Evolutionary conservation across 2,797 vertebrate species (phyloP).

Genomic region (Periophthalmus magnuspinnatus): DNA sequence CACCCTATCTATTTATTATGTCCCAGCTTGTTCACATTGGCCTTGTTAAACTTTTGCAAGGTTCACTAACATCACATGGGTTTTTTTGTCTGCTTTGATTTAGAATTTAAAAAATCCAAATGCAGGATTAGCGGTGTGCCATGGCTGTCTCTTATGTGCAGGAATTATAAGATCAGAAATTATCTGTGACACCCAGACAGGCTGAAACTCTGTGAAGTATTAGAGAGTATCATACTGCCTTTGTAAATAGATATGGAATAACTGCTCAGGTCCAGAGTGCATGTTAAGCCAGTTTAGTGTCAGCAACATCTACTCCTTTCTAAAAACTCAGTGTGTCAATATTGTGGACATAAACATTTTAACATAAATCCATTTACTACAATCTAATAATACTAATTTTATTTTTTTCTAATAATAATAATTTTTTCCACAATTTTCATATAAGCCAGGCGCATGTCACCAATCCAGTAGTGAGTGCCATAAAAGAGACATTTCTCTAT

Average conservation of each 20-base stretch:
- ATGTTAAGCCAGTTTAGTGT: not conserved
- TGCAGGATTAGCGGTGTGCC: not conserved
- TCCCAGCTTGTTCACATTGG: not conserved
- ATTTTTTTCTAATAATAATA: no score
- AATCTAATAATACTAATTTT: no score
- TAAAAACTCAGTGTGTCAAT: no score
- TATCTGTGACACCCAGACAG: not conserved
- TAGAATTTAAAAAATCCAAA: constrained; percentile 7
- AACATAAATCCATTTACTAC: no score
- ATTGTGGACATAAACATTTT: no score
- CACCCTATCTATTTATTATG: not conserved
- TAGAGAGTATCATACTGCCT: not conserved
- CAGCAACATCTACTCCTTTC: not conserved
- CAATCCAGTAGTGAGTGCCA: no score
- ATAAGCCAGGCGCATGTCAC: no score
- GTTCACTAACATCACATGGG: not conserved
- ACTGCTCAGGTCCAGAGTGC: not conserved
- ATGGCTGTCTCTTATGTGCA: not conserved
- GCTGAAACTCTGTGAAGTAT: not conserved
- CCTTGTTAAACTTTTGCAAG: not conserved
- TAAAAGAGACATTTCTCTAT: not conserved
- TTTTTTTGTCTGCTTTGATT: constrained; percentile 1
- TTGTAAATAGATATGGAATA: not conserved
- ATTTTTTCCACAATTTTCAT: no score
- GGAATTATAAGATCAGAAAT: constrained; percentile 11